Base-by-base conservation (phyloP, 2,888 invertebrate species). In the Allophyes oxyacanthae region DNA sequence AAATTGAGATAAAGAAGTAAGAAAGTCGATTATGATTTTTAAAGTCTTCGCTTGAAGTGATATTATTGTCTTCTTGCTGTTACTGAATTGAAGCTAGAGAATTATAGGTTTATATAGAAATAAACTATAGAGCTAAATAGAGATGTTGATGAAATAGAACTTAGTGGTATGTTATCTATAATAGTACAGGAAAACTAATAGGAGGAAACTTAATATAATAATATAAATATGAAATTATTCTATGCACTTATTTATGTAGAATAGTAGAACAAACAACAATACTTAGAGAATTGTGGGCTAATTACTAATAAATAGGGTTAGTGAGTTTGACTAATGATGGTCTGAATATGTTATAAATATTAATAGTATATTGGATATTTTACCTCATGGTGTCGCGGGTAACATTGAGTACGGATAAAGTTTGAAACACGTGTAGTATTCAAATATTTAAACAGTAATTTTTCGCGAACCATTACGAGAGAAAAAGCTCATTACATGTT, bases 101-200 rank as follows among this genome's bases (percentile, higher is more conserved):
- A n/a, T n/a, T n/a, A n/a, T n/a, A n/a, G n/a, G n/a, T n/a, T n/a
- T n/a, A n/a, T n/a, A n/a, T n/a, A n/a, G n/a, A n/a, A n/a, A n/a
- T n/a, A n/a, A n/a, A n/a, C n/a, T n/a, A n/a, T n/a, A n/a, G n/a
- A n/a, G n/a, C n/a, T n/a, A n/a, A n/a, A n/a, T n/a, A n/a, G n/a
- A 7, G 26, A 28, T 34, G 54, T 6, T 43, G 55, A n/a, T 70
- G 42, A 50, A 74, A 67, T 65, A 59, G 46, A 46, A 42, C 46
- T 25, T 50, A 51, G 60, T 58, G 55, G 46, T 42, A 42, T 61
- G 64, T 72, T 67, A 72, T 55, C 10, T 42, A n/a, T 40, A 58
- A 53, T 51, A 25, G 68, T 40, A 61, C 58, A 74, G 64, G 74
- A 66, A 74, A 62, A 61, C 36, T 36, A 33, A 15, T 26, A 57